These are phyloP conservation scores for Sciurus niger DNA, from an alignment of 2,113 vertebrate species.

Conservation along the genomic window DNA sequence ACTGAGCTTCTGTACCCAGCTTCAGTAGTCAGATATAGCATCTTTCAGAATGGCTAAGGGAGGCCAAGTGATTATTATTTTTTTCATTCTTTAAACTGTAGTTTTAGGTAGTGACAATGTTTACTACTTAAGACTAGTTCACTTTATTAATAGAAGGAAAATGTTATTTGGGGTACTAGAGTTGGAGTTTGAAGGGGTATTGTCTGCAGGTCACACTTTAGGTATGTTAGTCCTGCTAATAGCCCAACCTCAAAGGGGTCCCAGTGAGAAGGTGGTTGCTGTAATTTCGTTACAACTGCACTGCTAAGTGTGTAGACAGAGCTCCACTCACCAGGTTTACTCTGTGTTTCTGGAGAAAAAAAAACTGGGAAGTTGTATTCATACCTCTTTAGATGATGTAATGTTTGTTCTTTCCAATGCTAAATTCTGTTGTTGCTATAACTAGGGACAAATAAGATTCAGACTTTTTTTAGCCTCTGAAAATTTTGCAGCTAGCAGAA, in stretches of 20 bases:
- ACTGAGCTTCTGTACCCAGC: not conserved
- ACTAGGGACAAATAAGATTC: constrained; percentile 50
- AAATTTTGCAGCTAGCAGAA: constrained; percentile 34
- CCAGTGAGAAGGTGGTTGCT: not conserved
- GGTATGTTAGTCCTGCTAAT: not conserved
- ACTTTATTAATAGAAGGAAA: not conserved
- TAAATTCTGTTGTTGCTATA: constrained; percentile 47
- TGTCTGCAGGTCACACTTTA: not conserved
- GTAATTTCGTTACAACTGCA: not conserved
- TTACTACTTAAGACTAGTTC: not conserved
- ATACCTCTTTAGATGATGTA: constrained; percentile 36
- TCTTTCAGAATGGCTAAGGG: constrained; percentile 10
- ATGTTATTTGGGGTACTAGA: not conserved
- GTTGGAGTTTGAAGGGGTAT: not conserved
- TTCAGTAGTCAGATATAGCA: not conserved
- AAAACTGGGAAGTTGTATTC: not conserved
- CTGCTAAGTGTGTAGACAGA: not conserved
- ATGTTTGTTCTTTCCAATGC: not conserved
- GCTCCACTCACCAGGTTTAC: not conserved
- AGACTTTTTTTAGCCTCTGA: constrained; percentile 19
- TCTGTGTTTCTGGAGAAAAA: constrained; percentile 24
- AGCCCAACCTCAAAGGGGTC: not conserved
- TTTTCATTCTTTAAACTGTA: constrained; percentile 38
- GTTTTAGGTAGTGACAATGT: not conserved
- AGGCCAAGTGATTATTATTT: not conserved